Evolutionary conservation across 2,888 invertebrate species (phyloP).

Genomic region (Andrena praecox): DNA sequence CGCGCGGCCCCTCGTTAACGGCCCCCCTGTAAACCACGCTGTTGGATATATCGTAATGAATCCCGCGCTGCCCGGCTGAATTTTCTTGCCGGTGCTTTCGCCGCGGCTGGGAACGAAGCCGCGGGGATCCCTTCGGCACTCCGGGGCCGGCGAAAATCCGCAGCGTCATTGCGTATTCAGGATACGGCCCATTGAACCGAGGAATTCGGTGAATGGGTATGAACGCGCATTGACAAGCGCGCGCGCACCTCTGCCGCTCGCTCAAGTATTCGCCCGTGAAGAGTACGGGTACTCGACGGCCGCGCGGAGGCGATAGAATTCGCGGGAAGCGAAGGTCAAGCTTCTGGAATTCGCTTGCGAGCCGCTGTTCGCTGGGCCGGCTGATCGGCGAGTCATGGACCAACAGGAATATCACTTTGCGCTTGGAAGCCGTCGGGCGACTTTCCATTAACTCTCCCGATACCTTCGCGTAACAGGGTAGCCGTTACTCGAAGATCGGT

Average conservation of each 20-base stretch:
- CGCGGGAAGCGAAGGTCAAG: slow-evolving; percentile 24
- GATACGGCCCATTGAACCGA: slow-evolving; percentile 77
- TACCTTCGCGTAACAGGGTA: too few relatives aligned
- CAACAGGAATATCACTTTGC: not conserved
- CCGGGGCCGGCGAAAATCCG: slow-evolving; percentile 57
- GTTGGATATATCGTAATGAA: slow-evolving; percentile 73
- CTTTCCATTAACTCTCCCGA: too few relatives aligned
- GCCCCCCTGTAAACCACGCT: slow-evolving; percentile 70
- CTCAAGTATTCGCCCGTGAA: slow-evolving; percentile 38
- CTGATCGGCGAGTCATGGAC: not conserved
- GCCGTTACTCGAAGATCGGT: too few relatives aligned
- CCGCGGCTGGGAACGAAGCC: not conserved
- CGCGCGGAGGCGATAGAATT: slow-evolving; percentile 4
- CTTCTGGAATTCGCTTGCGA: slow-evolving; percentile 19
- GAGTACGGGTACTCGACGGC: not conserved
- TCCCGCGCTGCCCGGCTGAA: slow-evolving; percentile 54
- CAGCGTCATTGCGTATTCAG: slow-evolving; percentile 80
- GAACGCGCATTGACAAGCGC: slow-evolving; percentile 52
- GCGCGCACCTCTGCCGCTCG: slow-evolving; percentile 28
- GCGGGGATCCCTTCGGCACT: not conserved
- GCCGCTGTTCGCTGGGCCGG: not conserved
- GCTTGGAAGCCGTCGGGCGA: too few relatives aligned
- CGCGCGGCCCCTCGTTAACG: slow-evolving; percentile 69
- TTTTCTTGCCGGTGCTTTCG: slow-evolving; percentile 29
- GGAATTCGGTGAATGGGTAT: slow-evolving; percentile 80